Evolutionary conservation across 2,113 vertebrate species (phyloP), one percentile per base, ranked within the genome.

Genomic region (Tetrax tetrax): DNA sequence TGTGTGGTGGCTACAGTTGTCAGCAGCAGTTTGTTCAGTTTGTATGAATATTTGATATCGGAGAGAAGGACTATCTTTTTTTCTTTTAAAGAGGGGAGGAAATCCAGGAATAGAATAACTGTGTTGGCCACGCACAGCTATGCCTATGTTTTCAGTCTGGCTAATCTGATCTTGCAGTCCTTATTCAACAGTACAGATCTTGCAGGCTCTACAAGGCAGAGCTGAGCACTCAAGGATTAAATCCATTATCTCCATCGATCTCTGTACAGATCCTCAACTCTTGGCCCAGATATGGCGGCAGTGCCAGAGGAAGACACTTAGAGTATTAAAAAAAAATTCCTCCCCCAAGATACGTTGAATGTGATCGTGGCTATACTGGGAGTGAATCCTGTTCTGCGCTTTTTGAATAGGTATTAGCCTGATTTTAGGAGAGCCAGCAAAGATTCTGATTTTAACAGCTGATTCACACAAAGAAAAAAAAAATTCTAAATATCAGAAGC

Each of bases 201-300:
- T 86, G n/a, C 28, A 72, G 79, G 19, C 37, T 92, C 15, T 78
- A 10, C 70, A 57, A 86, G 51, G 57, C 38, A 90, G 53, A 80
- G 38, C 9, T 56, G 31, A 1, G 7, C 29, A 56, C 63, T 50
- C 75, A 72, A 19, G 38, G 25, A 13, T 41, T 60, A 69, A 81
- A 48, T 22, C 25, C 20, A 20, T 45, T 31, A 9, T 25, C 28
- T 57, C 10, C 13, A 25, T 31, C 3, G 2, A 0, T 41, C 43
- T 78, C 4, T 1, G 13, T 35, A 50, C 4, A 6, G 29, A 63
- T 12, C 60, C 51, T 37, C 56, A 75, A 16, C 11, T 66, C 71
- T 57, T 87, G 33, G 27, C 16, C 33, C 60, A 75, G 56, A 66
- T 15, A 38, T 0, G 2, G 22, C 2, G 11, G 25, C 56, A 81